A percentile compares a stretch with the other conserved stretches of the same genome.
These are phyloP conservation scores for Stegodyphus mimosarum DNA, from an alignment of 1,140 invertebrate genomes.

Conservation along the genomic window DNA sequence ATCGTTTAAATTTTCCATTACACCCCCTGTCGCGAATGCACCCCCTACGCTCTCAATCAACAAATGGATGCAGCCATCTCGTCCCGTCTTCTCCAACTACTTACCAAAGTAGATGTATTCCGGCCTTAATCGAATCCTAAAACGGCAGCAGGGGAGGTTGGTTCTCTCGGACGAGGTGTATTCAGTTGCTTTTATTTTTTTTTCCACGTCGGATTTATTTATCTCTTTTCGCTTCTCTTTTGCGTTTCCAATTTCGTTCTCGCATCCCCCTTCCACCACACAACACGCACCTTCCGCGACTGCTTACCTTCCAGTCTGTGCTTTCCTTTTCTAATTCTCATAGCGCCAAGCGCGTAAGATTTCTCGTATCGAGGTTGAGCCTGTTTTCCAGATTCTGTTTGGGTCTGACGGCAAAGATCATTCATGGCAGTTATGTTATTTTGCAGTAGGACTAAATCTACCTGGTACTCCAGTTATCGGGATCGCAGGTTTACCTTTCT, in stretches of 20 bases:
- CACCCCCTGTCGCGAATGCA: conserved; percentile 1
- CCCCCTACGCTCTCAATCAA: conserved; percentile 28
- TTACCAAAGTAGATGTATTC: background rate
- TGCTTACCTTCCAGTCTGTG: too few species aligned
- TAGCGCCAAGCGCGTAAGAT: too few species aligned
- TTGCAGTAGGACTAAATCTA: too few species aligned
- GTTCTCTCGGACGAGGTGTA: too few species aligned
- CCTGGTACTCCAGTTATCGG: too few species aligned
- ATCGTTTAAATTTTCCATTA: conserved; percentile 42
- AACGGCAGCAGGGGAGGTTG: conserved; percentile 7
- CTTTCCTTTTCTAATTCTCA: too few species aligned
- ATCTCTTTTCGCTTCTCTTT: background rate
- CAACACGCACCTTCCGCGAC: background rate
- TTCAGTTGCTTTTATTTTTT: background rate
- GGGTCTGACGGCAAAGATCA: too few species aligned
- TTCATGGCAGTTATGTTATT: too few species aligned
- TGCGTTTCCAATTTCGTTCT: conserved; percentile 1
- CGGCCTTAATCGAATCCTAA: conserved; percentile 40
- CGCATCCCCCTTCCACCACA: background rate
- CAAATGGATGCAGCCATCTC: conserved; percentile 33
- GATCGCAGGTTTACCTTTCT: too few species aligned
- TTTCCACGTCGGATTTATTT: conserved; percentile 3
- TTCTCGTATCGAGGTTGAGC: too few species aligned
- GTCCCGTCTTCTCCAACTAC: background rate
- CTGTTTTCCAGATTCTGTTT: too few species aligned